Percentiles rank a stretch among this genome's conserved stretches.
These are phyloP conservation scores for Rotaria sp. DNA, from an alignment of 2,888 invertebrate genomes.

Conservation along the genomic window DNA sequence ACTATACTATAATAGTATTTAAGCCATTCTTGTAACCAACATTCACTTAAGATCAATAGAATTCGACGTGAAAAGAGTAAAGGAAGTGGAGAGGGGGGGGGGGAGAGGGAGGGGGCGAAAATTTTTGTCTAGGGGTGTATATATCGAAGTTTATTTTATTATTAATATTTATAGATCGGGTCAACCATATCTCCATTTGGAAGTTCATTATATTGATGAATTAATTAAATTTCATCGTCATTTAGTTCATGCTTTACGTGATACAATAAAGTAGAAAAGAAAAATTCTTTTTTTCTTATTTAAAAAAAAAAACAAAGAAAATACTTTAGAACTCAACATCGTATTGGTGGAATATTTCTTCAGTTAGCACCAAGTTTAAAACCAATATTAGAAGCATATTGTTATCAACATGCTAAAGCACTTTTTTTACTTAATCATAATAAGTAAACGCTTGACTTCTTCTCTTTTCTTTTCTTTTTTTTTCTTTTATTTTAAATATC, in stretches of 20 bases:
- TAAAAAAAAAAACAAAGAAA: too few species aligned
- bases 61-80: too few species aligned
- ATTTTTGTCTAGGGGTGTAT: too few species aligned
- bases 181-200: not conserved
- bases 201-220: not conserved
- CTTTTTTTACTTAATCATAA: not conserved
- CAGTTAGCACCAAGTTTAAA: slow-evolving; percentile 23
- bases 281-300: not conserved
- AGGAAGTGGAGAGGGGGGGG: too few species aligned
- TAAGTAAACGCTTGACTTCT: not conserved
- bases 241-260: not conserved
- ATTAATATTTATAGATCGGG: not conserved
- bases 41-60: too few species aligned
- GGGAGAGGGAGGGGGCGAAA: too few species aligned
- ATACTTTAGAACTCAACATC: not conserved
- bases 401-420: slow-evolving; percentile 19
- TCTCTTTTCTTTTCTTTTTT: not conserved
- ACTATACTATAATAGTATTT: too few species aligned
- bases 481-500: not conserved
- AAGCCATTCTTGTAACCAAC: too few species aligned
- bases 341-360: slow-evolving; percentile 22
- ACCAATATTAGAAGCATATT: not conserved
- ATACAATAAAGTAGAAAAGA: not conserved
- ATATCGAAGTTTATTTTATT: not conserved
- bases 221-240: slow-evolving; percentile 23